Percentiles rank a stretch among this genome's conserved stretches.
Evolutionary conservation across 2,888 invertebrate species (phyloP).

Genomic region (Tiliacea citrago): DNA sequence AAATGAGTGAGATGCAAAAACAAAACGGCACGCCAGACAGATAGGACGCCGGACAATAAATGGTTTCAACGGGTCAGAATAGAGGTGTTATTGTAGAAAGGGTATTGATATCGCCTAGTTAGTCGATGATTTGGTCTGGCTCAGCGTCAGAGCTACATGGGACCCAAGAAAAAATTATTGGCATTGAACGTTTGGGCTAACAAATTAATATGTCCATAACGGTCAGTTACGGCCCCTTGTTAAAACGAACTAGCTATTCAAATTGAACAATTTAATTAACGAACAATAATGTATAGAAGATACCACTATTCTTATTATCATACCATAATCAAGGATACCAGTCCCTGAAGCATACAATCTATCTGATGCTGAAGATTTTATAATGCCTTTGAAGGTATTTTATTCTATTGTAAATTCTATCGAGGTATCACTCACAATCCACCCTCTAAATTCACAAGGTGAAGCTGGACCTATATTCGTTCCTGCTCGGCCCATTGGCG

Average conservation of each 20-base stretch:
- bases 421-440: background rate
- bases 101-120: slow-evolving; percentile 31
- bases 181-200: background rate
- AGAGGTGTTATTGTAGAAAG: slow-evolving; percentile 31
- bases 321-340: no score
- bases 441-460: slow-evolving; percentile 63
- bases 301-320: background rate
- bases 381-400: no score
- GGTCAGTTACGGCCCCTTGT: no score
- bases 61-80: slow-evolving; percentile 59
- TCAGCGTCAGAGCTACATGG: no score
- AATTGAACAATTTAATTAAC: background rate
- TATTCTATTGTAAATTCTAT: background rate
- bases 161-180: background rate
- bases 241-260: no score
- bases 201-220: background rate
- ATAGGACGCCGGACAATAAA: slow-evolving; percentile 68
- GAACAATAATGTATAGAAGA: background rate
- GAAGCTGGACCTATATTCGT: slow-evolving; percentile 57
- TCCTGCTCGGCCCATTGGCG: slow-evolving; percentile 63
- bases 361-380: no score
- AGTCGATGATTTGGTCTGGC: background rate
- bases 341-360: background rate
- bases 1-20: slow-evolving; percentile 73
- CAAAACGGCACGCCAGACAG: slow-evolving; percentile 68